Evolutionary conservation across 2,113 vertebrate species (phyloP).

Genomic region (Albula goreensis): DNA sequence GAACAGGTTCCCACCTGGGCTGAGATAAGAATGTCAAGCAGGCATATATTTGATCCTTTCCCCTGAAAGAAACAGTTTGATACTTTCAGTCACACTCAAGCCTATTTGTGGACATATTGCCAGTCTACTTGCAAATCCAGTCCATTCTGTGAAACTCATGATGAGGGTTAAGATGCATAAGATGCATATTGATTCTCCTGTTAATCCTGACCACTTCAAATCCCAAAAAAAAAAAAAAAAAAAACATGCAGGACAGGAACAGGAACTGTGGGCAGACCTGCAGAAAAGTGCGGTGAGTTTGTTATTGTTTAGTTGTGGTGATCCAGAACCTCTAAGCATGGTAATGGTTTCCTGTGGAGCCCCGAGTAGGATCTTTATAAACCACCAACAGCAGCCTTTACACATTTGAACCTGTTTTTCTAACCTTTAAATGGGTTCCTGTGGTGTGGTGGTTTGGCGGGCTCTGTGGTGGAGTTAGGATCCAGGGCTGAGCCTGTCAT

Average conservation of each 20-base stretch:
- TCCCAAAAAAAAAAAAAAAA: too few relatives aligned
- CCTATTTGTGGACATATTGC: neutral
- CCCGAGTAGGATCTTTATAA: too few relatives aligned
- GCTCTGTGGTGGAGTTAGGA: neutral
- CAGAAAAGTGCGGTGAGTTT: neutral
- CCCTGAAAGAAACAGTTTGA: too few relatives aligned
- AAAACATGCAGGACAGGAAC: neutral
- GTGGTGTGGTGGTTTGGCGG: neutral
- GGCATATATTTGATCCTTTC: neutral
- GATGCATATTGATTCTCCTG: neutral
- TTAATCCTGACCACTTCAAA: neutral
- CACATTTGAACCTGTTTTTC: neutral
- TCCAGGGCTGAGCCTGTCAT: neutral
- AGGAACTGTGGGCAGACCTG: neutral
- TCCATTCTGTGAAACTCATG: neutral
- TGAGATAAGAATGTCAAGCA: neutral
- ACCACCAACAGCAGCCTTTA: too few relatives aligned
- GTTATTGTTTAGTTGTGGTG: neutral
- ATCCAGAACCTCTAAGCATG: neutral
- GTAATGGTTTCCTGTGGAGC: neutral
- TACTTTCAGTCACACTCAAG: neutral
- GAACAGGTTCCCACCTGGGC: neutral
- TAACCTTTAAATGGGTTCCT: neutral
- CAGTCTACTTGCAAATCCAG: neutral
- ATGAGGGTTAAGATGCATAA: neutral